Evolutionary conservation across 2,113 vertebrate species (phyloP).

Genomic region (Phylloscopus trochilus): DNA sequence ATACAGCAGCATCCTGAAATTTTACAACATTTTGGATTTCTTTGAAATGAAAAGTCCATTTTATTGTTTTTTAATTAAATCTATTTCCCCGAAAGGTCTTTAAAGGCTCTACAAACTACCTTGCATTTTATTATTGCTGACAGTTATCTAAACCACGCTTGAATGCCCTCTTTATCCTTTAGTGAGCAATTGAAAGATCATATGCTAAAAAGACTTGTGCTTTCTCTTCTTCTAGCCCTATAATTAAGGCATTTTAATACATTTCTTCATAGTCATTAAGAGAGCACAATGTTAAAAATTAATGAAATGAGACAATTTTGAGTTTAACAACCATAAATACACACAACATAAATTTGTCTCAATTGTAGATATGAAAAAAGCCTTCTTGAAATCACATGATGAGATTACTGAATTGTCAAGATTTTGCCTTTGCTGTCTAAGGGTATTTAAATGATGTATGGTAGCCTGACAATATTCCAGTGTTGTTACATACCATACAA

Average conservation of each 20-base stretch:
- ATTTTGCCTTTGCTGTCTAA: conserved; percentile 40
- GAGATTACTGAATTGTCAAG: conserved; percentile 32
- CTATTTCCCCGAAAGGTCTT: conserved; percentile 69
- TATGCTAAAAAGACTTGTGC: conserved; percentile 70
- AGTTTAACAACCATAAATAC: conserved; percentile 69
- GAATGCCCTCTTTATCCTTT: conserved; percentile 76
- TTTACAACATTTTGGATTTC: conserved; percentile 70
- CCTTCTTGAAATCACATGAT: conserved; percentile 52
- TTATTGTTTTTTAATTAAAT: conserved; percentile 77
- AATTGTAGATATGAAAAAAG: conserved; percentile 54
- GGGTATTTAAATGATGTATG: conserved; percentile 42
- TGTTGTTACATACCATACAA: not conserved
- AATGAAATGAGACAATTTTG: conserved; percentile 74
- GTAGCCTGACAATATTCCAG: conserved; percentile 22
- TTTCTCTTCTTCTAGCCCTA: conserved; percentile 67
- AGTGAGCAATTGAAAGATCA: conserved; percentile 78
- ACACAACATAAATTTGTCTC: conserved; percentile 63
- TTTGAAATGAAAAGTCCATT: conserved; percentile 67
- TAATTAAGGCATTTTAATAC: conserved; percentile 77
- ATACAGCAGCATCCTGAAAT: conserved; percentile 59
- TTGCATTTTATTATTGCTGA: conserved; percentile 75
- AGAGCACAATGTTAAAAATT: conserved; percentile 70
- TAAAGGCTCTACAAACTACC: conserved; percentile 67
- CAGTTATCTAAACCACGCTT: conserved; percentile 75
- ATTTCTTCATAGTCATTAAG: conserved; percentile 64